Conservation (phyloP, 2,888 invertebrate species). For the Megastigmus dorsalis region DNA sequence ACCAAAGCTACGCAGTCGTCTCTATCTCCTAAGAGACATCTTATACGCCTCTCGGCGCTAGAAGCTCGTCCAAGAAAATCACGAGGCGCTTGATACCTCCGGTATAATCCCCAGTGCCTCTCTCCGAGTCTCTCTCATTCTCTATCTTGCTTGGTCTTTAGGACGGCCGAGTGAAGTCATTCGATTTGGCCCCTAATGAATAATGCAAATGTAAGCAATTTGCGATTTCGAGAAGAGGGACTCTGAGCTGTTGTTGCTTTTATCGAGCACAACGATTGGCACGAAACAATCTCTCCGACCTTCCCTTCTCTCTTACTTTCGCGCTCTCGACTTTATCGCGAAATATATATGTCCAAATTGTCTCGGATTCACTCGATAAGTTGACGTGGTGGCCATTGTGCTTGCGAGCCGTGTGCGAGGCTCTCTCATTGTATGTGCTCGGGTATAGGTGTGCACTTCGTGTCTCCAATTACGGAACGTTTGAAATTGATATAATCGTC, state of each 20-base stretch:
- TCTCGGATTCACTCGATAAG: conserved; percentile 7
- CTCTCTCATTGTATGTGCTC: too few relatives aligned
- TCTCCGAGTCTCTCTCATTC: neutral
- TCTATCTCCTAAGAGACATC: conserved; percentile 3
- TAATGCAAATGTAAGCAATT: conserved; percentile 50
- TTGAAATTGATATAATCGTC: conserved; percentile 4
- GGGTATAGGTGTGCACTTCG: too few relatives aligned
- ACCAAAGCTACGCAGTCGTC: neutral
- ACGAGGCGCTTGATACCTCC: conserved; percentile 23
- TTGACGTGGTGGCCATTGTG: conserved; percentile 1
- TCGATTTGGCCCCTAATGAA: conserved; percentile 50
- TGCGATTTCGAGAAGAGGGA: conserved; percentile 30
- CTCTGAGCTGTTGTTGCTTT: conserved; percentile 25
- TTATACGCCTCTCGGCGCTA: too few relatives aligned
- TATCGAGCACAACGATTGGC: conserved; percentile 11
- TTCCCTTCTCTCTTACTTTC: too few relatives aligned
- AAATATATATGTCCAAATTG: conserved; percentile 1
- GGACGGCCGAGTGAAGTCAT: conserved; percentile 26
- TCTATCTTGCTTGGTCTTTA: too few relatives aligned
- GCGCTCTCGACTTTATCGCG: neutral
- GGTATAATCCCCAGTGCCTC: conserved; percentile 24
- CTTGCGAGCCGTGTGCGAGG: neutral
- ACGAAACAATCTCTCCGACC: too few relatives aligned
- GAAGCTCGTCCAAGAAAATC: conserved; percentile 29
- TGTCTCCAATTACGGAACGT: neutral